Percentiles rank a stretch among this genome's conserved stretches.
Evolutionary conservation across 2,797 vertebrate species (phyloP).

Genomic region (Agapornis canus): DNA sequence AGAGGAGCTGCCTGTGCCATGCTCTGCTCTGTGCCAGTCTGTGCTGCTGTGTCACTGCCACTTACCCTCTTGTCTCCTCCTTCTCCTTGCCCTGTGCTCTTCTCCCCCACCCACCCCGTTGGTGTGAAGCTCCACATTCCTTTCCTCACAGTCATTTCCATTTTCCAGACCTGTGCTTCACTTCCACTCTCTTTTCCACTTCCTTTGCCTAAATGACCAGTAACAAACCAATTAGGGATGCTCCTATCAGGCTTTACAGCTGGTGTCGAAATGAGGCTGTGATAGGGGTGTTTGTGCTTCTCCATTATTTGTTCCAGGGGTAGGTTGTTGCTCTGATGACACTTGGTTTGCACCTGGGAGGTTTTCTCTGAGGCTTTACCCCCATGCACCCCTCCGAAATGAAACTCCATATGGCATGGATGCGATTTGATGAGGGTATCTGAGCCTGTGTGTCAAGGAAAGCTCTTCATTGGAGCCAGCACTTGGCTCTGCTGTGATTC

Average conservation of each 20-base stretch:
- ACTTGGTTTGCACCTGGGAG: not conserved
- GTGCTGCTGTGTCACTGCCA: fast-evolving
- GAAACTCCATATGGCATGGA: not conserved
- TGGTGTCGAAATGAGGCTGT: fast-evolving
- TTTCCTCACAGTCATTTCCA: constrained; percentile 56
- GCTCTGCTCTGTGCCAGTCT: fast-evolving
- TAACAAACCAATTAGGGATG: not conserved
- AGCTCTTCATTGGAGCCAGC: not conserved
- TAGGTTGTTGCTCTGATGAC: not conserved
- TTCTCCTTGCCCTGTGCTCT: not conserved
- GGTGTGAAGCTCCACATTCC: constrained; percentile 32
- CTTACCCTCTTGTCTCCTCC: not conserved
- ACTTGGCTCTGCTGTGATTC: not conserved
- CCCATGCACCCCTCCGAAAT: fast-evolving
- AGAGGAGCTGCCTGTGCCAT: fast-evolving
- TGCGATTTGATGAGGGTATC: not conserved
- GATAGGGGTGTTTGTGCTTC: not conserved
- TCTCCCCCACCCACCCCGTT: not conserved
- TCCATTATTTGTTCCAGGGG: not conserved
- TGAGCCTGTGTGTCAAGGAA: not conserved
- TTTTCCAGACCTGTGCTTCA: constrained; percentile 20
- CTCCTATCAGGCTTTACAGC: not conserved
- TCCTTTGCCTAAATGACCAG: constrained; percentile 61
- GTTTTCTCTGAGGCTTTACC: not conserved
- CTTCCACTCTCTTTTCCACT: constrained; percentile 39